Evolutionary conservation across 2,888 invertebrate species (phyloP).

Genomic region (Cheilosia impressa): DNA sequence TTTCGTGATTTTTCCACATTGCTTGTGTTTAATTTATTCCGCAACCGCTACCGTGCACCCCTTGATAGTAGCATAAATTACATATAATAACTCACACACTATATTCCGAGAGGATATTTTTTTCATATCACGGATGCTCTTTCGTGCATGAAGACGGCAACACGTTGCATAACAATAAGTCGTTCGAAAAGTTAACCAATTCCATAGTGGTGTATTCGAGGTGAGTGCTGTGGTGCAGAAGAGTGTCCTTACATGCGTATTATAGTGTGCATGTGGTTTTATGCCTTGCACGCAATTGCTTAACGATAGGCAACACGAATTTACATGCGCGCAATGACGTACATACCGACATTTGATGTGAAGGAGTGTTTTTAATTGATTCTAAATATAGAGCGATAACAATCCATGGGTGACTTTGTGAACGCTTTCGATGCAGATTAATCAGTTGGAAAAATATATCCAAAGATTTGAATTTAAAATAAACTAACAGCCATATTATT

Average conservation of each 20-base stretch:
- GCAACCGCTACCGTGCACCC: background rate
- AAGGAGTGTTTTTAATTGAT: slow-evolving; percentile 1
- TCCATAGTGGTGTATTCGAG: background rate
- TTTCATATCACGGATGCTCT: slow-evolving; percentile 17
- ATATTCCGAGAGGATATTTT: background rate
- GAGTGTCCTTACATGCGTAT: background rate
- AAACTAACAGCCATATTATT: slow-evolving; percentile 4
- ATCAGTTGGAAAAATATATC: background rate
- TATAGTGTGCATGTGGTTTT: background rate
- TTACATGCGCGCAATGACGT: slow-evolving; percentile 20
- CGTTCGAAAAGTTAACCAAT: slow-evolving; percentile 20
- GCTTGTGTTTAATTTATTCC: slow-evolving; percentile 46
- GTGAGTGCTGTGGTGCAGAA: background rate
- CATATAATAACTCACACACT: background rate
- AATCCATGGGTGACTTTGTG: background rate
- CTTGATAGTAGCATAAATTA: slow-evolving; percentile 43
- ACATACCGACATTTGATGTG: background rate
- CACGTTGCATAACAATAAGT: slow-evolving; percentile 66
- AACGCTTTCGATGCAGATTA: slow-evolving; percentile 13
- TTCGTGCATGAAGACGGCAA: slow-evolving; percentile 63
- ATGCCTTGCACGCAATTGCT: slow-evolving; percentile 21
- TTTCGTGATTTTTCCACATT: slow-evolving; percentile 18
- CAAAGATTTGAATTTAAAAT: background rate
- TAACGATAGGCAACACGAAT: slow-evolving; percentile 7
- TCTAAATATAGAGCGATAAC: background rate